Base-by-base conservation (phyloP, 2,888 invertebrate genomes). In the Nomada lathburiana region DNA sequence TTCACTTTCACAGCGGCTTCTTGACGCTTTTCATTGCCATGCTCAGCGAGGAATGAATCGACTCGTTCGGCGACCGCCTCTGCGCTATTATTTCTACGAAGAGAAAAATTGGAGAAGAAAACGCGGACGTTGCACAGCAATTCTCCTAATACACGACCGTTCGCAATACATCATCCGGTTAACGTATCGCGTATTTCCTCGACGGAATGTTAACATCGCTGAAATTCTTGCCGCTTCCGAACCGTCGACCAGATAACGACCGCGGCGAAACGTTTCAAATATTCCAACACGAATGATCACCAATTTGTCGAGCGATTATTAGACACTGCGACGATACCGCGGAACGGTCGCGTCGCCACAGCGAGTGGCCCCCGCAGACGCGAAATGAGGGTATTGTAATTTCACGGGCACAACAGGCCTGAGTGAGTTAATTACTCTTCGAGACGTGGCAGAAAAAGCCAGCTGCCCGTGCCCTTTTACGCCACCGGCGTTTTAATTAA, bases 351-450 rank as follows among this genome's bases (percentile, higher is more conserved):
- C 26, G 26, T 26, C 26, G 26, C 2, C 26, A 2, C 26, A 23
- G 23, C 23, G 0, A 23, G 23, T 1, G n/a, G 7, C 52, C 52
- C 16, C 3, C 11, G 2, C 44, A 47, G 47, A 3, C 0, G 20
- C 13, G 16, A 18, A 52, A 44, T 53, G 23, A 23, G 16, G 62
- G 13, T 4, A 69, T 68, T 42, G 60, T 60, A 20, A 50, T 50
- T 67, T 20, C 50, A 79, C 42, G 20, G 18, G 29, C 16, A 13
- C 2, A 11, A 47, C 47, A 47, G 69, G 65, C 50, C 65, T 60
- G 57, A 69, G 52, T n/a, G 62, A 78, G 77, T 83, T 85, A 85
- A 87, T 87, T 87, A 78, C 74, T 36, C 42, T 23, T 44, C 77
- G 69, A 65, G 59, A 47, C 18, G n/a, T n/a, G 44, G 2, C 69